Percentiles rank a stretch among this genome's conserved stretches.
These are phyloP conservation scores for Drosophila burlai DNA, from an alignment of 1,140 invertebrate genomes.

Conservation along the genomic window DNA sequence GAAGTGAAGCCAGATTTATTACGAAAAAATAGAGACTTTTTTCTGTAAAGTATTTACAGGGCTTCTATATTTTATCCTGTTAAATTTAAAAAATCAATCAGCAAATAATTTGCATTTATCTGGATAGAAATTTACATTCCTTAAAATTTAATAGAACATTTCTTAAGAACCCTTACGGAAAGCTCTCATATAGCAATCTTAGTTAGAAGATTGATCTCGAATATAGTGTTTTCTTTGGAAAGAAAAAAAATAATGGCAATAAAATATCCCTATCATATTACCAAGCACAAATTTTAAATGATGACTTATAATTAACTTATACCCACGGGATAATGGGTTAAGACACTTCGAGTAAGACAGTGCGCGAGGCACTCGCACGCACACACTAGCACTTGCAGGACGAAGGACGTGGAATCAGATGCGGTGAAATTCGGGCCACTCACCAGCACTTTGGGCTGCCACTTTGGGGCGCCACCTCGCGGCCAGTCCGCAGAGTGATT, in stretches of 20 bases:
- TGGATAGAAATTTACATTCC: background rate
- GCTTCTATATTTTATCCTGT: background rate
- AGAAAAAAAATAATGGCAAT: too few species aligned
- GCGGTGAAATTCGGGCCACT: constrained; percentile 70
- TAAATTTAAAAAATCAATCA: too few species aligned
- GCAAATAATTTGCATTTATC: background rate
- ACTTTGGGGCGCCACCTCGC: constrained; percentile 80
- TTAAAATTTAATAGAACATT: background rate
- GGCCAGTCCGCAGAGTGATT: constrained; percentile 74
- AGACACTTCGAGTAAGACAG: constrained; percentile 57
- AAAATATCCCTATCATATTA: background rate
- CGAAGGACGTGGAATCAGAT: constrained; percentile 35
- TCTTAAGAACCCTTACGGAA: too few species aligned
- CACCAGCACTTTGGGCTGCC: constrained; percentile 55
- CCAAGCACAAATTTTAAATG: background rate
- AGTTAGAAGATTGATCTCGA: too few species aligned
- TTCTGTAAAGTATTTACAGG: background rate
- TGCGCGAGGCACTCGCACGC: constrained; percentile 54
- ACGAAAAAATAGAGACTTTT: background rate
- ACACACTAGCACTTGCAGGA: constrained; percentile 11
- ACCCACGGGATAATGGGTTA: constrained; percentile 15
- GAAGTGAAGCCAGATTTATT: background rate
- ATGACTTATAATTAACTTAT: background rate
- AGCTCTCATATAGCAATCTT: too few species aligned
- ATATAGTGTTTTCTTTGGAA: too few species aligned